A percentile compares a stretch with the other conserved stretches of the same genome.
Evolutionary conservation across 2,888 invertebrate species (phyloP).

Genomic region (Palloptera scutellata): DNA sequence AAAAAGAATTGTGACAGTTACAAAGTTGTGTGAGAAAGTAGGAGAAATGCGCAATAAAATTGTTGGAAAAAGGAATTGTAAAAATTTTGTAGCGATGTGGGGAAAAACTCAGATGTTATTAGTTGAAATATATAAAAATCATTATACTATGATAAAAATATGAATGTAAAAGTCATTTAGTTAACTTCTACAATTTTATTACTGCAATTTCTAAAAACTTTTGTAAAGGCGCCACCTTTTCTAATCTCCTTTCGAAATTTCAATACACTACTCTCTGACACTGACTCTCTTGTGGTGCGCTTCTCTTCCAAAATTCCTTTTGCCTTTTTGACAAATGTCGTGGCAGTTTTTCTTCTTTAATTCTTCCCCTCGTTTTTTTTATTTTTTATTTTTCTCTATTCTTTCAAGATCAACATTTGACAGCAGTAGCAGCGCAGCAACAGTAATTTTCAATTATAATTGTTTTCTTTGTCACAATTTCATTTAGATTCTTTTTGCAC

Average conservation of each 20-base stretch:
- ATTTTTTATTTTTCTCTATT: slow-evolving; percentile 7
- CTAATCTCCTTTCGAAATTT: not conserved
- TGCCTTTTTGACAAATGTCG: slow-evolving; percentile 23
- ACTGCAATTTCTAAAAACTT: too few relatives aligned
- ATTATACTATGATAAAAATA: slow-evolving; percentile 1
- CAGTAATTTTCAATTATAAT: not conserved
- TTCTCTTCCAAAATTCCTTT: not conserved
- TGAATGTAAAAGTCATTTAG: too few relatives aligned
- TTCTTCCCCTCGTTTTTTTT: slow-evolving; percentile 2
- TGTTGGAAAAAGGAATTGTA: not conserved
- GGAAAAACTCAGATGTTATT: slow-evolving; percentile 9
- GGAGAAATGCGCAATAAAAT: too few relatives aligned
- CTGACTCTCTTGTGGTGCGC: not conserved
- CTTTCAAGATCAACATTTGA: slow-evolving; percentile 17
- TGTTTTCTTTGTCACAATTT: slow-evolving; percentile 30
- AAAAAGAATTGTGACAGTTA: not conserved
- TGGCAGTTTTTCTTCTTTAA: slow-evolving; percentile 28
- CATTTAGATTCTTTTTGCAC: slow-evolving; percentile 64
- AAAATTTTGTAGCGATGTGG: not conserved
- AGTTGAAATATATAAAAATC: slow-evolving; percentile 1
- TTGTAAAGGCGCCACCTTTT: slow-evolving; percentile 21
- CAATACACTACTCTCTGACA: slow-evolving; percentile 23
- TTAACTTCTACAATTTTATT: slow-evolving; percentile 2
- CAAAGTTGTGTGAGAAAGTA: not conserved
- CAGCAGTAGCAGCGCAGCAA: too few relatives aligned